Evolutionary conservation across 2,888 invertebrate genomes (phyloP).

Genomic region (Adelphocoris suturalis): DNA sequence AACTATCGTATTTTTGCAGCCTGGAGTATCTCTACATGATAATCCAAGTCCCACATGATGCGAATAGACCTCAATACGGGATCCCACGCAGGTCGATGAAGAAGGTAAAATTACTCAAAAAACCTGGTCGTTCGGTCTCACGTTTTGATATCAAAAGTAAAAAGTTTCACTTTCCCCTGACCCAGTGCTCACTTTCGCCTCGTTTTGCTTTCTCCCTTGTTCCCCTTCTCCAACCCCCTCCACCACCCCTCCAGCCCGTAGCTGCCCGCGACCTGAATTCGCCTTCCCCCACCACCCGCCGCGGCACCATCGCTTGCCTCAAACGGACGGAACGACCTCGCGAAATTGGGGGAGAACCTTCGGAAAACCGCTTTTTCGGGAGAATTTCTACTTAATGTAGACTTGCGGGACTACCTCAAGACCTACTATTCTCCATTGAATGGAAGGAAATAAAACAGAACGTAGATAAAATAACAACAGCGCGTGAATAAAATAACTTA

Average conservation of each 20-base stretch:
- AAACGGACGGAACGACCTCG: not conserved
- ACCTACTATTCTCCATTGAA: too few species aligned
- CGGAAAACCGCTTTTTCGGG: not conserved
- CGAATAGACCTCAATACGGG: not conserved
- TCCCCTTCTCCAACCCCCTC: not conserved
- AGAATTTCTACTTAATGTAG: not conserved
- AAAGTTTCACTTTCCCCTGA: constrained; percentile 67
- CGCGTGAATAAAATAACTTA: too few species aligned
- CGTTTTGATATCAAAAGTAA: constrained; percentile 64
- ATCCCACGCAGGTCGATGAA: constrained; percentile 6
- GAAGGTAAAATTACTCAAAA: not conserved
- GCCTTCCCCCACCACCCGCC: not conserved
- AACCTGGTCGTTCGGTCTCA: constrained; percentile 1
- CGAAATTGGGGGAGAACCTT: not conserved
- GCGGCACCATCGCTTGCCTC: not conserved
- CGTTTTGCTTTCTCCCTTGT: constrained; percentile 64
- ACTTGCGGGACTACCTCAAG: not conserved
- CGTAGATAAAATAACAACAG: too few species aligned
- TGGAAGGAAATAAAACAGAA: too few species aligned
- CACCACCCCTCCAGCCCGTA: not conserved
- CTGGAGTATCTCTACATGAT: too few species aligned
- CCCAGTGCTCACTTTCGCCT: constrained; percentile 69
- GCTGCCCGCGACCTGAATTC: constrained; percentile 22
- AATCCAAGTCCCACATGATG: not conserved
- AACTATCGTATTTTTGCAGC: too few species aligned